Base-by-base conservation (phyloP, 2,888 invertebrate genomes). In the Odontocolon sp. region DNA sequence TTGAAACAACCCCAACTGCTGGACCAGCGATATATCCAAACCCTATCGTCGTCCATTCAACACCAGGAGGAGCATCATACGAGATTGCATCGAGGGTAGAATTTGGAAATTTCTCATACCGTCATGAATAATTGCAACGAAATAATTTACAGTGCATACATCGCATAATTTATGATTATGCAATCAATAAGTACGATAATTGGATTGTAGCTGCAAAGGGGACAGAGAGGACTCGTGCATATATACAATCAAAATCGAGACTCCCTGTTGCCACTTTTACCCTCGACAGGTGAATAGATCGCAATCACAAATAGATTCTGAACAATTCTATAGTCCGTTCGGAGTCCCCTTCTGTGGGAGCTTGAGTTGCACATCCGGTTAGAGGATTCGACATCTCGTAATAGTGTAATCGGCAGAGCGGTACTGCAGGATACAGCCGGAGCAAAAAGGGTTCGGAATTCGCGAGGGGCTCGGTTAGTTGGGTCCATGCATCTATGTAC, bases 151-250 rank as follows among this genome's bases (percentile, higher is more conserved):
- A 33, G 31, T 59, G 31, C 16, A 42, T 47, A 38, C 47, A 57
- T 59, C 23, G 38, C 52, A 23, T 72, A 64, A 69, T 72, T 72
- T 64, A 72, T 69, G 68, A 72, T 77, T 50, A 52, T 69, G 28
- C 63, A 45, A 72, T 72, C 72, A 64, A 64, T 77, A 69, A 57
- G 57, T 77, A 45, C 42, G 57, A 64, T 64, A 77, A 72, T 72
- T 77, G 63, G 57, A 77, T 77, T 64, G 42, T 45, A n/a, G 28
- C 40, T 1, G 11, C 40, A 33, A n/a, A 16, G n/a, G 42, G 9
- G 9, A 2, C 6, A n/a, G 8, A 38, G 26, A 21, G 42, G 54
- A 28, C 18, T 28, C 31, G 33, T 14, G 26, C 14, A 16, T 31
- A 54, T 33, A 8, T 16, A 33, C 14, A 31, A 54, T 31, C 54